Base-by-base conservation (phyloP, 2,113 vertebrate genomes). In the Enhydra lutris region DNA sequence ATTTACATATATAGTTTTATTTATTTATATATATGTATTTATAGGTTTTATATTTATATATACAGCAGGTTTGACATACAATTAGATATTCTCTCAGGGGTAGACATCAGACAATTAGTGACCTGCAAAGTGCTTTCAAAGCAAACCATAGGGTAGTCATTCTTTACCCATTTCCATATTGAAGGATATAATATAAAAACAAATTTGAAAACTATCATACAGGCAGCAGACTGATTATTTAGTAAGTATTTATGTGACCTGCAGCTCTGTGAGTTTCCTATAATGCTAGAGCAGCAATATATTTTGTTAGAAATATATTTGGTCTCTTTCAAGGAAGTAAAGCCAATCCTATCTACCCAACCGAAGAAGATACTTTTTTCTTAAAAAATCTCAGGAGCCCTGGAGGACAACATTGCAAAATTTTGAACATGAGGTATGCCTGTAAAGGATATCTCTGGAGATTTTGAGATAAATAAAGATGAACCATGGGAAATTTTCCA, bases 241-340 rank as follows among this genome's bases (percentile, higher is more conserved):
- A 90, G 29, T 87, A 84, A 83, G 96, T 95, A 89, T 36, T 91
- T 80, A 52, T 89, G 15, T 93, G 57, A 85, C 42, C 17, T 80
- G 90, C 1, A 91, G n/a, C 36, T 90, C 10, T 71, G 50, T 52
- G 26, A 80, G 7, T 88, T 96, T 89, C 91, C 90, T 91, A 9
- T 76, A 83, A 67, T 88, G 26, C 36, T 94, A 73, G 97, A 91
- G 4, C 15, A 61, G 57, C 3, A 74, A 87, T 71, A 39, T 95
- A 85, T 93, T 96, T 92, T 93, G 9, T 93, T 94, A 96, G 59
- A 78, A 78, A 81, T 91, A 29, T 57, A 57, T 92, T 88, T n/a
- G 21, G 42, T 92, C 23, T 81, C 17, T 31, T 96, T 96, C 29
- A 91, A 52, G 47, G 61, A 84, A 96, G 86, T 78, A 92, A 95